Conservation (phyloP, 1,140 invertebrate genomes). For the Camponotus vicinus region DNA sequence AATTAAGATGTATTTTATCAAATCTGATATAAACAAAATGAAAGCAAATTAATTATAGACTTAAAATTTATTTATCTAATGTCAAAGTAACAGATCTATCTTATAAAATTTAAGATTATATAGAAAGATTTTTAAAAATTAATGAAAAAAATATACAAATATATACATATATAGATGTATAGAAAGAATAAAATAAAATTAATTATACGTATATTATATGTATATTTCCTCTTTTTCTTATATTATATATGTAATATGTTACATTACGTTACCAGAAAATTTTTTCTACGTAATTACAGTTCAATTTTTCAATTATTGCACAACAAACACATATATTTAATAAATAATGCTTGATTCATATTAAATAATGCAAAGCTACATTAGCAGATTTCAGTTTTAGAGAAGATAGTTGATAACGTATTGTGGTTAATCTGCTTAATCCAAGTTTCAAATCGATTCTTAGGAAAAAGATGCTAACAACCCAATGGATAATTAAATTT, state of each 20-base stretch:
- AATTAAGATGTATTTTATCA: too few species aligned
- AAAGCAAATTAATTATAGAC: background rate
- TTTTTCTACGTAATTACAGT: too few species aligned
- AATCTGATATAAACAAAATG: background rate
- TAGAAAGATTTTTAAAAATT: background rate
- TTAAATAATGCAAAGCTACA: too few species aligned
- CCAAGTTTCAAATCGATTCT: background rate
- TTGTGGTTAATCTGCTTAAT: background rate
- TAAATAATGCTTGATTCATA: too few species aligned
- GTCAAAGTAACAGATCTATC: background rate
- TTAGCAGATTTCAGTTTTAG: background rate
- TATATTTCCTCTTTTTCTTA: background rate
- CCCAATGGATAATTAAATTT: background rate
- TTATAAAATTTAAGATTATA: background rate
- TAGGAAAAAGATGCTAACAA: too few species aligned
- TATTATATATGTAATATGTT: background rate
- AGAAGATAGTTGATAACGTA: background rate
- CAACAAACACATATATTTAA: too few species aligned
- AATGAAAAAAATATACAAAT: too few species aligned
- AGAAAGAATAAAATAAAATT: background rate
- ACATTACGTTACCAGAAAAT: too few species aligned
- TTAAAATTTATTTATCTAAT: background rate
- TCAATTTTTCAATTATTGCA: too few species aligned
- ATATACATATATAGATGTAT: too few species aligned
- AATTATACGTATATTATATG: background rate